Percentiles rank a stretch among this genome's conserved stretches.
These are phyloP conservation scores for Condylura cristata DNA, from an alignment of 2,113 vertebrate species.

Conservation along the genomic window DNA sequence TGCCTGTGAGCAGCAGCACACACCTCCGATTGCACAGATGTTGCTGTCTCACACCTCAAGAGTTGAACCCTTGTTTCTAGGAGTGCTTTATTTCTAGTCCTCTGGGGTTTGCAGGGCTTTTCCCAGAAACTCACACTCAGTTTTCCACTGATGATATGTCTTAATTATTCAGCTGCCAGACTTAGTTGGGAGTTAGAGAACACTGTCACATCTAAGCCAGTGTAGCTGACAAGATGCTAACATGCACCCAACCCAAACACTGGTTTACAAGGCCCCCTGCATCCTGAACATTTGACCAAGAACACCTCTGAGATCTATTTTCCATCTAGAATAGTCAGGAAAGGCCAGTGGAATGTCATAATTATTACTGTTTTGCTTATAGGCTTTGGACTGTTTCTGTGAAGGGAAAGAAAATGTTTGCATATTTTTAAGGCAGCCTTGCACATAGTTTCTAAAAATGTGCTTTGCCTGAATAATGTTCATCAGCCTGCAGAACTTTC, in stretches of 20 bases:
- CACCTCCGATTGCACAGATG: neutral
- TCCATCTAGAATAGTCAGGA: neutral
- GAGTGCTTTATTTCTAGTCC: constrained; percentile 8
- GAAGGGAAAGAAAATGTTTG: neutral
- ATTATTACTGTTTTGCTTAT: neutral
- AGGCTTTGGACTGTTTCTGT: neutral
- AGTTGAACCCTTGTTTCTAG: neutral
- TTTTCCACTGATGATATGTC: constrained; percentile 58
- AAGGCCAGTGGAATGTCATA: neutral
- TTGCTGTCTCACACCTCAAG: neutral
- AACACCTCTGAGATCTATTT: neutral
- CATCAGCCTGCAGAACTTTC: neutral
- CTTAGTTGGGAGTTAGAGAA: neutral
- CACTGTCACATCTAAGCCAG: neutral
- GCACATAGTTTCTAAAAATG: neutral
- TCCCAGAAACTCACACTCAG: neutral
- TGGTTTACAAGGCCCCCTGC: neutral
- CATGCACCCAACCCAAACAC: neutral
- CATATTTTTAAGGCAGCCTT: constrained; percentile 18
- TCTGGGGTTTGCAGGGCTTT: neutral
- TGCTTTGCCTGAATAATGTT: neutral
- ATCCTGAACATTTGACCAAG: neutral
- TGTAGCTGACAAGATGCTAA: neutral
- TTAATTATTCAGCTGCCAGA: constrained; percentile 6
- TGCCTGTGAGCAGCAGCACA: neutral